These are phyloP conservation scores for Andinoacara biseriatus DNA, from an alignment of 2,113 vertebrate genomes.

Conservation along the genomic window DNA sequence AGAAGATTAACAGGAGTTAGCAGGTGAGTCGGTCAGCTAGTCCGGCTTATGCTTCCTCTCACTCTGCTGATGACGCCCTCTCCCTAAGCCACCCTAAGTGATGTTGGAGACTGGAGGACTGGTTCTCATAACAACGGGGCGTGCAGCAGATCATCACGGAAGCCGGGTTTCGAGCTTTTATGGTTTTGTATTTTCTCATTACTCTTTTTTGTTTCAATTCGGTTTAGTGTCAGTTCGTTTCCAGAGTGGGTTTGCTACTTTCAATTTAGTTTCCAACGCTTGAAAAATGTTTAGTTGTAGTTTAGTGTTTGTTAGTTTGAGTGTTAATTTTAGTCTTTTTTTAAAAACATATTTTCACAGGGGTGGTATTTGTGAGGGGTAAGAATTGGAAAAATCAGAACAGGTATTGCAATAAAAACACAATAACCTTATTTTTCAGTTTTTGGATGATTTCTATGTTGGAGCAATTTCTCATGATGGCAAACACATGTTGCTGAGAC, in stretches of 20 bases:
- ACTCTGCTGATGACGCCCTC: background rate
- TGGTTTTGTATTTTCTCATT: background rate
- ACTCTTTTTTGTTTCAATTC: background rate
- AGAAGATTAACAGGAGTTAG: slow-evolving; percentile 7
- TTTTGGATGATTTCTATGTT: background rate
- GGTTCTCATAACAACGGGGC: background rate
- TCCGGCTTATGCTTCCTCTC: slow-evolving; percentile 2
- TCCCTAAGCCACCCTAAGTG: background rate
- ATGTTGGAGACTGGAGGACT: background rate
- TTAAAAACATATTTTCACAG: background rate
- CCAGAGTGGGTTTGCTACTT: background rate
- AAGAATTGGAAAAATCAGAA: background rate
- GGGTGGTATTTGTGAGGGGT: background rate
- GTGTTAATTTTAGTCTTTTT: background rate
- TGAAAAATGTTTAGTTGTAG: background rate
- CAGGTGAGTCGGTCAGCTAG: background rate
- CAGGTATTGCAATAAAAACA: no score
- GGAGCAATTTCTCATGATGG: background rate
- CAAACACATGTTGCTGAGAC: background rate
- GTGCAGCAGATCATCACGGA: background rate
- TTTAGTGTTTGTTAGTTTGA: background rate
- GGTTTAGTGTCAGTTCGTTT: background rate
- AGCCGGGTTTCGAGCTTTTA: background rate
- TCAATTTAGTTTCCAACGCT: no score
- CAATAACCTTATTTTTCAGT: background rate